phyloP scores from a whole-genome alignment of 2,888 invertebrate genomes.

The Pachydiplax longipennis region DNA sequence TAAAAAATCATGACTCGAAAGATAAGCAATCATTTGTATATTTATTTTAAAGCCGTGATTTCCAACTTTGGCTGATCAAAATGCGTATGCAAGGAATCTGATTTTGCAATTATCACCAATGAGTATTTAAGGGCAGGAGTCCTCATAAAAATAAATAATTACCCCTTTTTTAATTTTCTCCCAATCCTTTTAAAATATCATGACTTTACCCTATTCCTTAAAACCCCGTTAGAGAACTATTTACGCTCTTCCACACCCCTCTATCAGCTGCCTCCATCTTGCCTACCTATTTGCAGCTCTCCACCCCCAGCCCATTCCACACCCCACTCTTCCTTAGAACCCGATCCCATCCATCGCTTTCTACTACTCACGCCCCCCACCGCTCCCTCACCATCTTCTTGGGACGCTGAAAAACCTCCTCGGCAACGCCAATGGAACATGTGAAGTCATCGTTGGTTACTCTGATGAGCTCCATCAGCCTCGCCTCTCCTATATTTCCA shows the following conservation, averaged over 20 bases:
- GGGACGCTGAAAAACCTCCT: constrained; percentile 17
- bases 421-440: constrained; percentile 34
- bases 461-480: constrained; percentile 43
- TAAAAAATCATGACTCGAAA: no score
- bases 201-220: not conserved
- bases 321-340: not conserved
- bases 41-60: no score
- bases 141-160: not conserved
- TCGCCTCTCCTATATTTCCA: not conserved
- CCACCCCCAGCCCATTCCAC: not conserved
- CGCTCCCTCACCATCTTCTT: constrained; percentile 13
- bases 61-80: no score
- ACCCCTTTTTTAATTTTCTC: not conserved
- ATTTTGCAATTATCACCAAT: no score
- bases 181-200: not conserved
- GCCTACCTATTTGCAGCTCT: not conserved
- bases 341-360: constrained; percentile 23
- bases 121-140: no score
- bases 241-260: constrained; percentile 35
- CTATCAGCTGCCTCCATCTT: not conserved
- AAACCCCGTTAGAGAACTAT: not conserved
- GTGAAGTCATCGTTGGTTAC: constrained; percentile 45
- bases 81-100: no score
- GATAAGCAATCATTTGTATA: no score
- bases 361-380: constrained; percentile 24